These are phyloP conservation scores for Gyrodactylus salaris DNA, from an alignment of 1,140 invertebrate species.

Conservation along the genomic window DNA sequence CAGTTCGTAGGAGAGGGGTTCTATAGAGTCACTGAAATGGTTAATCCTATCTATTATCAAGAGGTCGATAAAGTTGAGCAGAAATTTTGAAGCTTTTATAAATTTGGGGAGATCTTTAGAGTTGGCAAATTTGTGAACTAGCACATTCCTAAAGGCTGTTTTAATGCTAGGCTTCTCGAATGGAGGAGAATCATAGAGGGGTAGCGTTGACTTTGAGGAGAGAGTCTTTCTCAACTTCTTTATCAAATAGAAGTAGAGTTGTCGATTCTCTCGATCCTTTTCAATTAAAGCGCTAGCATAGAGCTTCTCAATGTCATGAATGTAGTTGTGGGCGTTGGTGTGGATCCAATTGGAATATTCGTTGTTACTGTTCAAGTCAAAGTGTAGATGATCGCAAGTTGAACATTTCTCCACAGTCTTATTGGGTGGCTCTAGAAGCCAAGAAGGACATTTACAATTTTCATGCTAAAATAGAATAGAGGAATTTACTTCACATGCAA, in stretches of 20 bases:
- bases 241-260: slow-evolving; percentile 4
- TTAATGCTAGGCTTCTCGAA: not conserved
- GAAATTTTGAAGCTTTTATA: not conserved
- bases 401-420: not conserved
- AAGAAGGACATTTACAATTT: not conserved
- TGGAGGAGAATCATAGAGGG: not conserved
- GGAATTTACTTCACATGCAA: not conserved
- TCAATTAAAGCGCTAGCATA: not conserved
- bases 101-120: not conserved
- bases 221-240: not conserved
- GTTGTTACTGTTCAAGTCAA: not conserved
- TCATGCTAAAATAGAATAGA: not conserved
- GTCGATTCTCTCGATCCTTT: not conserved
- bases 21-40: not conserved
- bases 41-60: not conserved
- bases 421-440: not conserved
- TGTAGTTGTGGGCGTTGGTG: not conserved
- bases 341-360: not conserved
- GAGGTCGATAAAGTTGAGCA: not conserved
- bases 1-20: not conserved
- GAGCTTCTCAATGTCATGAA: not conserved
- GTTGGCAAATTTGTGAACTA: not conserved
- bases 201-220: not conserved
- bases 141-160: not conserved
- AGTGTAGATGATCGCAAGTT: not conserved